Percentiles rank a stretch among this genome's conserved stretches.
Evolutionary conservation across 2,113 vertebrate species (phyloP).

Genomic region (Oophaga pumilio): DNA sequence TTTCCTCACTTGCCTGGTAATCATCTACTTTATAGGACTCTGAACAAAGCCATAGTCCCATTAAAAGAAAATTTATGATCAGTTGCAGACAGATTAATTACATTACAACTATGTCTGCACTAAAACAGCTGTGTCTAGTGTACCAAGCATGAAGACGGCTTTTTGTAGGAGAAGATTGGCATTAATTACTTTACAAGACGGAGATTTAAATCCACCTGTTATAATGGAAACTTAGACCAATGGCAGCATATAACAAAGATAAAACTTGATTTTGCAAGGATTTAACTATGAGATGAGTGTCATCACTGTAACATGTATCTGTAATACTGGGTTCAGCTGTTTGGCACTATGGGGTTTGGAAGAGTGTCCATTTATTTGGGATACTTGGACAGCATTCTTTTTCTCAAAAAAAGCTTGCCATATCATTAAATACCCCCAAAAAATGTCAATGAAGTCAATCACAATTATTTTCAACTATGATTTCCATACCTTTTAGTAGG

Average conservation of each 20-base stretch:
- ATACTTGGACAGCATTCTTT: too few species aligned
- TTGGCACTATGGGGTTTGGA: too few species aligned
- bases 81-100: constrained; percentile 6
- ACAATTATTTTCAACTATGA: too few species aligned
- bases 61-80: neutral
- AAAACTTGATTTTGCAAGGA: neutral
- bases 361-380: too few species aligned
- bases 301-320: neutral
- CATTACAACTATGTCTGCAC: neutral
- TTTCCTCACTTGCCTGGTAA: neutral
- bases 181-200: neutral
- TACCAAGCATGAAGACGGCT: neutral
- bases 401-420: too few species aligned
- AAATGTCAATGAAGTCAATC: too few species aligned
- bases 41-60: neutral
- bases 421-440: too few species aligned
- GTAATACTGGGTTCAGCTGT: too few species aligned
- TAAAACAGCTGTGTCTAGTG: neutral
- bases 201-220: neutral
- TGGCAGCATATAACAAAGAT: neutral
- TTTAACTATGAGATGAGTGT: neutral
- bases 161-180: neutral
- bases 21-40: neutral
- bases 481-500: too few species aligned
- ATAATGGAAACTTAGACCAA: neutral